A percentile compares a stretch with the other conserved stretches of the same genome.
Conservation (phyloP, 2,888 invertebrate species). For the Caenorhabditis plicata region DNA sequence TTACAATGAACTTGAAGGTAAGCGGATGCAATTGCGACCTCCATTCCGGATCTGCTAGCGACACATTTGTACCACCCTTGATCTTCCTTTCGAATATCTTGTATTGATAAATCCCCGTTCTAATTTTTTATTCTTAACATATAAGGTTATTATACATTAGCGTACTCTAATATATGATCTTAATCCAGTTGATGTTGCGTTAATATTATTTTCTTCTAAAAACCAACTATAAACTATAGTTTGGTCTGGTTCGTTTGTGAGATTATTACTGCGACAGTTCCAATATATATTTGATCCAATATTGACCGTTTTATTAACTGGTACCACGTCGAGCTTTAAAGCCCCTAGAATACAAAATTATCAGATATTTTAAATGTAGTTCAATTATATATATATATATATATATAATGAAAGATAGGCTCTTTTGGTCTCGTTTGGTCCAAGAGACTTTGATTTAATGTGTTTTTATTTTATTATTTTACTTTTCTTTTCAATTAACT, state of each 20-base stretch:
- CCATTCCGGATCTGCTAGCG: conserved; percentile 50
- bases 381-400: too few relatives aligned
- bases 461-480: too few relatives aligned
- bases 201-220: conserved; percentile 47
- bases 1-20: conserved; percentile 61
- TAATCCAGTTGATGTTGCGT: conserved; percentile 51
- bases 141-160: neutral
- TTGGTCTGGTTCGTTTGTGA: too few relatives aligned
- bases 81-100: conserved; percentile 52
- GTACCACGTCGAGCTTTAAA: conserved; percentile 40
- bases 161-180: conserved; percentile 50
- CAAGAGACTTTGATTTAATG: too few relatives aligned
- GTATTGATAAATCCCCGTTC: conserved; percentile 58
- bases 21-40: conserved; percentile 42
- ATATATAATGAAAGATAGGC: too few relatives aligned
- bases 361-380: neutral
- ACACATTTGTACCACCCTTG: conserved; percentile 59
- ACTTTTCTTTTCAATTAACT: too few relatives aligned
- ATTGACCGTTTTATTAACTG: conserved; percentile 56
- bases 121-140: conserved; percentile 26
- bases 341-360: conserved; percentile 30
- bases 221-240: conserved; percentile 59
- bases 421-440: too few relatives aligned
- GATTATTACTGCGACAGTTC: conserved; percentile 59
- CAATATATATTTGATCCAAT: conserved; percentile 59